Percentiles rank a stretch among this genome's conserved stretches.
Evolutionary conservation across 2,113 vertebrate genomes (phyloP).

Genomic region (Henicopernis longicauda): DNA sequence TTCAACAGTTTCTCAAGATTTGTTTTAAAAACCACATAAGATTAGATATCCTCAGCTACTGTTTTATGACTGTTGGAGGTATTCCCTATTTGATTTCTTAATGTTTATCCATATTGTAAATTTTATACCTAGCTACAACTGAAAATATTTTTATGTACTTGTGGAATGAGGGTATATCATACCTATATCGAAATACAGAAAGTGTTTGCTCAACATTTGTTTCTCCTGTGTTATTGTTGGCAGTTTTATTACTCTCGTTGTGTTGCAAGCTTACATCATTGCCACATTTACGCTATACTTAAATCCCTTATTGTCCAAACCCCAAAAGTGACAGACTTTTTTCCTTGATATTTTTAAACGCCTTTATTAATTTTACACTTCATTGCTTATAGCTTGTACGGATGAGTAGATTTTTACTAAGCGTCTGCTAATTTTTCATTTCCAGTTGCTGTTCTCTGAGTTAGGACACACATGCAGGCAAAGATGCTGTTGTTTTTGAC

Average conservation of each 20-base stretch:
- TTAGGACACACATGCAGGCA: background rate
- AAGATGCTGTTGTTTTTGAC: background rate
- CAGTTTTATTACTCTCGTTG: background rate
- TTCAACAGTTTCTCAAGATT: background rate
- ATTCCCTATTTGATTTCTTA: background rate
- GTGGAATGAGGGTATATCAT: background rate
- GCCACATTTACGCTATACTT: background rate
- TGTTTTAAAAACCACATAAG: background rate
- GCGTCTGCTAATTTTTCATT: background rate
- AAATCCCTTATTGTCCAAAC: background rate
- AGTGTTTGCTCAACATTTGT: background rate
- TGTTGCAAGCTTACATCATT: background rate
- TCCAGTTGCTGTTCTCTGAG: background rate
- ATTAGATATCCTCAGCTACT: background rate
- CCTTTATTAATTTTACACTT: background rate
- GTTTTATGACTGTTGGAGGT: background rate
- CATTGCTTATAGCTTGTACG: background rate
- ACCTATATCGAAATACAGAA: background rate
- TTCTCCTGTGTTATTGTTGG: background rate
- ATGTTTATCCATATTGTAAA: background rate
- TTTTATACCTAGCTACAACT: background rate
- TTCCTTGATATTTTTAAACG: background rate
- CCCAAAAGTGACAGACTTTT: background rate
- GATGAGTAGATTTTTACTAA: background rate
- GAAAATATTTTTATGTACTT: background rate